Evolutionary conservation across 2,797 vertebrate genomes (phyloP), one percentile per base, ranked within the genome.

Genomic region (Argyrosomus regius): DNA sequence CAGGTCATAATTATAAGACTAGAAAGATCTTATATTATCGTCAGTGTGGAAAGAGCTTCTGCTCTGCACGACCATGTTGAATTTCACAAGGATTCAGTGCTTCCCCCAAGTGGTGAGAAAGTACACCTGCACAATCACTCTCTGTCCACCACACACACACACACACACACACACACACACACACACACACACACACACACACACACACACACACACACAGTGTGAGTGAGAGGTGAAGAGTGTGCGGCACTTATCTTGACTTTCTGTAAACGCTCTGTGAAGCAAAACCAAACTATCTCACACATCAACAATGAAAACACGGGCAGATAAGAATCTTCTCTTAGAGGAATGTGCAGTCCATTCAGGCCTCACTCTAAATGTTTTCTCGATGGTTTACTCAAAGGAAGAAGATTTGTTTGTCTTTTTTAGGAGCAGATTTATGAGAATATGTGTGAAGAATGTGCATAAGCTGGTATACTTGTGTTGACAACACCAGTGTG

Each of bases 81-180:
- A 49, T 20, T 53, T 48, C 13, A 57, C 11, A 39, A 56, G 1
- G 28, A 20, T 8, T 52, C 66, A 69, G 26, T 82, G 73, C 63
- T 61, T 35, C 80, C 77, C 69, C 70, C 80, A 18, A 62, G 80
- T 83, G 84, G 77, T 77, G 59, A 74, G 50, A 62, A 43, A 14
- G 31, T 22, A 20, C 6, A 58, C 6, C 41, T 72, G n/a, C 70
- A 67, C 18, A 9, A 46, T 50, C n/a, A 24, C 9, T 35, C n/a
- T 41, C 18, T 35, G 12, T 18, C 20, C 12, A 9, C 28, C 41
- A 58, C 45, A 53, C 24, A 68, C 22, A 53, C 4, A 53, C 5
- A 46, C 57, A 62, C 18, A 35, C 68, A 60, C 7, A 14, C 5
- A 62, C 10, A 56, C 59, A 43, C 39, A 35, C 24, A 16, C 41